Evolutionary conservation across 2,888 invertebrate species (phyloP), one percentile per base, ranked within the genome.

Genomic region (Agriopis marginaria): DNA sequence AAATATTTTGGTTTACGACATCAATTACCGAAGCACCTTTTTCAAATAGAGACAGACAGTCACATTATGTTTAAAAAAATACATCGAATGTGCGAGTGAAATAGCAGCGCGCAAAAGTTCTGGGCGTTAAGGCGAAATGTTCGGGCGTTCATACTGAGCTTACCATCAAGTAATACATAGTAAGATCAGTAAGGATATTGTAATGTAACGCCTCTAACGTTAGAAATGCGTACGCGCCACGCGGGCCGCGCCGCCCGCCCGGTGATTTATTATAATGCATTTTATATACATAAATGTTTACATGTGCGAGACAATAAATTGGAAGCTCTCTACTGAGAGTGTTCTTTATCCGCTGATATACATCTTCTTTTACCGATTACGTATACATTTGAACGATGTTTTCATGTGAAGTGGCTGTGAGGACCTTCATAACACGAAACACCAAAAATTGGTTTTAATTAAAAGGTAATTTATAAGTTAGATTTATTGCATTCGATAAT

Each of bases 231-330:
- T 8, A 10, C 45, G 58, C 45, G 45, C 45, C 9, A 11, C 3
- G 58, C 58, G 66, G 53, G 59, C 63, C 68, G 74, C 75, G 71
- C 71, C 68, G 74, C 77, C 79, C 81, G 78, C 81, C 79, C 82
- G 78, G 83, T 69, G 45, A 49, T 74, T 71, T 74, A 74, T 85
- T 83, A 83, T 84, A 80, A 76, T 84, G 87, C 90, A 87, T 89
- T 90, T 83, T 70, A 76, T 76, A 76, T 74, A 71, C 60, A 72
- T 73, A 68, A 59, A 65, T 71, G 71, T 85, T 86, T 86, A 80
- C 89, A 88, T 86, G 92, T 91, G 92, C 92, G 93, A 92, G 93
- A 93, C 93, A 92, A 93, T 93, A 93, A 84, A 89, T 81, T 84
- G 81, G 88, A 86, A 89, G 89, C 86, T 86, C 84, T 83, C 80